A percentile compares a stretch with the other conserved stretches of the same genome.
Conservation (phyloP, 2,888 invertebrate genomes). For the Cybosia mesomella region DNA sequence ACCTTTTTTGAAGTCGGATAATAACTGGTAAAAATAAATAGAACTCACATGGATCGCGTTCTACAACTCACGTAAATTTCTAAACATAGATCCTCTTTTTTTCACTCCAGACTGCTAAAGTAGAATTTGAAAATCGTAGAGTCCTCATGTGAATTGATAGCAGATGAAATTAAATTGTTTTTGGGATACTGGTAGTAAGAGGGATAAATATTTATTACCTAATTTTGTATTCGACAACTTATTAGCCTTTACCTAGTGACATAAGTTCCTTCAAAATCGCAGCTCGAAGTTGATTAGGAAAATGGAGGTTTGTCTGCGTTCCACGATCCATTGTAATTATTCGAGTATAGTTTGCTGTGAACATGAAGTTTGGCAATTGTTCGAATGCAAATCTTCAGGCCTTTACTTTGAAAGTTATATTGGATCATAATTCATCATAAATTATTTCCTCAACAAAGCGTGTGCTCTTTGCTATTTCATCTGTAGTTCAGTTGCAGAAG, state of each 20-base stretch:
- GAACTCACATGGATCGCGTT: no score
- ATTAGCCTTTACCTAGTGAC: neutral
- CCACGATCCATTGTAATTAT: constrained; percentile 21
- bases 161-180: no score
- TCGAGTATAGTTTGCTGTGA: constrained; percentile 32
- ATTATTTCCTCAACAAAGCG: neutral
- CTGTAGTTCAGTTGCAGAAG: neutral
- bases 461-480: neutral
- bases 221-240: neutral
- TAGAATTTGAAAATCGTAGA: no score
- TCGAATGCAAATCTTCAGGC: constrained; percentile 17
- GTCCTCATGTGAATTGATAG: no score
- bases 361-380: constrained; percentile 24
- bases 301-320: neutral
- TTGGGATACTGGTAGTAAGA: no score
- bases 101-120: no score
- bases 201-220: no score
- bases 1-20: no score
- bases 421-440: neutral
- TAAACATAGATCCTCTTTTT: no score
- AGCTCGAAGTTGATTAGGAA: neutral
- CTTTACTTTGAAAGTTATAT: constrained; percentile 15
- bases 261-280: constrained; percentile 6
- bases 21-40: no score
- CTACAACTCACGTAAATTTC: no score